A percentile compares a stretch with the other conserved stretches of the same genome.
phyloP scores from a whole-genome alignment of 2,113 vertebrate species.

The Cariama cristata region DNA sequence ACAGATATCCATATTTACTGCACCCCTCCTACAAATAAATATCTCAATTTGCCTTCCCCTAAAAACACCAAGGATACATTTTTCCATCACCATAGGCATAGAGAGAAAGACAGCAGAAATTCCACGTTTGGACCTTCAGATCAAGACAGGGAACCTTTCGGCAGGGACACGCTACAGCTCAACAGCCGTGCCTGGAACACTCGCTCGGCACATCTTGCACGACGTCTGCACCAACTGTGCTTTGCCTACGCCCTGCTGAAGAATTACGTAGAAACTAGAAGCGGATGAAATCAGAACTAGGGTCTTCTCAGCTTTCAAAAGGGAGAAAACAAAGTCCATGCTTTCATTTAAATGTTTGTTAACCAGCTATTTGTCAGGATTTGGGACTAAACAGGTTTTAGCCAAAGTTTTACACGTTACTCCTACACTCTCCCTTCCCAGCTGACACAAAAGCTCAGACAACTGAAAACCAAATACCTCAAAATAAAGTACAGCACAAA shows the following conservation, averaged over 20 bases:
- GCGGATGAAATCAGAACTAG: not conserved
- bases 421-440: not conserved
- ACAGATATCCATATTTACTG: not conserved
- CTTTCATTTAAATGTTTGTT: not conserved
- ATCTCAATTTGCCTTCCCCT: not conserved
- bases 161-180: not conserved
- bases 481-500: not conserved
- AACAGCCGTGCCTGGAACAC: not conserved
- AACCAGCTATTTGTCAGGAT: not conserved
- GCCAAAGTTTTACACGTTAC: not conserved
- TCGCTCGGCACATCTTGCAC: accelerated
- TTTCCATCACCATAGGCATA: not conserved
- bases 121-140: not conserved
- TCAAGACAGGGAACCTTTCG: accelerated
- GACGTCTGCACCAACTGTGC: not conserved
- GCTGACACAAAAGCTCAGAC: not conserved
- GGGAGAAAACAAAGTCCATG: not conserved
- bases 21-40: not conserved
- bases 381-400: not conserved
- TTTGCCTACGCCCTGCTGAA: not conserved
- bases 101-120: not conserved
- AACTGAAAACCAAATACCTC: not conserved
- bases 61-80: not conserved
- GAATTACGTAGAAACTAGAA: not conserved
- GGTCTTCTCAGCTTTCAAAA: not conserved